A percentile compares a stretch with the other conserved stretches of the same genome.
Evolutionary conservation across 2,888 invertebrate genomes (phyloP).

Genomic region (Halocaridina rubra): DNA sequence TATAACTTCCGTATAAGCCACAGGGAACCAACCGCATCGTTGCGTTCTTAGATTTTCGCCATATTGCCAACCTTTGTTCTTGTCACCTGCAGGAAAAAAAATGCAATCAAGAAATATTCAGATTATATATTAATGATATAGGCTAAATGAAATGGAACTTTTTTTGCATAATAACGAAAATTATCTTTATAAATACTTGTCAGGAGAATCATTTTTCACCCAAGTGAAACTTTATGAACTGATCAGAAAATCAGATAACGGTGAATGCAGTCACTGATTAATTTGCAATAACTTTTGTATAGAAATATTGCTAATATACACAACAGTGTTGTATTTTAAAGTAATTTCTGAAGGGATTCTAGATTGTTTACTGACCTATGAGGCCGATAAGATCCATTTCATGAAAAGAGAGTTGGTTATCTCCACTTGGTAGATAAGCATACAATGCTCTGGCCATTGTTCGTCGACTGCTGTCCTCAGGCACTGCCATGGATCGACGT

Average conservation of each 20-base stretch:
- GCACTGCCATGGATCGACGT: conserved; percentile 44
- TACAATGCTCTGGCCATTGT: conserved; percentile 87
- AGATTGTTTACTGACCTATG: conserved; percentile 78
- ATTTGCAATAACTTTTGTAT: too few relatives aligned
- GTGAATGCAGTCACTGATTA: too few relatives aligned
- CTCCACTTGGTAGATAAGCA: conserved; percentile 87
- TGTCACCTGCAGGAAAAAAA: conserved; percentile 73
- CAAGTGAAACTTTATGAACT: too few relatives aligned
- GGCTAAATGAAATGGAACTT: too few relatives aligned
- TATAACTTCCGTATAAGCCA: conserved; percentile 91
- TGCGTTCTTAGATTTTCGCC: conserved; percentile 94
- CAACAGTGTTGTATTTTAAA: too few relatives aligned
- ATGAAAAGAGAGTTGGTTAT: conserved; percentile 91
- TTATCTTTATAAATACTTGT: too few relatives aligned
- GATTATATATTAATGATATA: too few relatives aligned
- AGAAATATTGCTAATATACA: too few relatives aligned
- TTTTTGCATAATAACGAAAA: neutral
- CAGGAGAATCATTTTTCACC: too few relatives aligned
- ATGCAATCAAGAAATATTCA: too few relatives aligned
- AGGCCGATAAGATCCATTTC: conserved; percentile 90
- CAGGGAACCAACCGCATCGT: conserved; percentile 93
- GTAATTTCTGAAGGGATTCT: too few relatives aligned
- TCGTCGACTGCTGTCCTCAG: conserved; percentile 68
- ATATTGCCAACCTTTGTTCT: conserved; percentile 96
- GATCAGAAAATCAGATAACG: too few relatives aligned